Evolutionary conservation across 2,113 vertebrate species (phyloP).

Genomic region (Condylura cristata): DNA sequence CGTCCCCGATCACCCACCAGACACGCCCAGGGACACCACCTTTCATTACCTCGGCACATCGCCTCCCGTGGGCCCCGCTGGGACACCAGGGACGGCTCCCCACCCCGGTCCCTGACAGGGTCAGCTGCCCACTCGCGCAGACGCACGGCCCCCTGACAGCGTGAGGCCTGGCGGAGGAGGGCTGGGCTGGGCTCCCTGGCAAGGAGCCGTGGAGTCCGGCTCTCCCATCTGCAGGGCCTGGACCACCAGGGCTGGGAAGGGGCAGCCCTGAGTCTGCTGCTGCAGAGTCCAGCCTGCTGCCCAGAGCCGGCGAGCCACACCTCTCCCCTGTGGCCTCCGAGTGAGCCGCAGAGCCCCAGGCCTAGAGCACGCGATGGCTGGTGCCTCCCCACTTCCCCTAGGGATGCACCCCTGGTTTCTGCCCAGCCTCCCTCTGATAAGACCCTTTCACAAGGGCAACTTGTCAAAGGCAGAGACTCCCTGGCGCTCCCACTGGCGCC

Average conservation of each 20-base stretch:
- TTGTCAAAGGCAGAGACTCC: no score
- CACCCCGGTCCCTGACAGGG: accelerated
- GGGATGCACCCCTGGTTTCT: accelerated
- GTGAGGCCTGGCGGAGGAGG: not conserved
- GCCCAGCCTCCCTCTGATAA: not conserved
- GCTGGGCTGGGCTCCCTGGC: accelerated
- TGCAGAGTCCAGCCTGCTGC: not conserved
- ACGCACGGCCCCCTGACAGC: accelerated
- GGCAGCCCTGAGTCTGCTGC: not conserved
- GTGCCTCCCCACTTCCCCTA: no score
- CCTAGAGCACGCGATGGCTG: no score
- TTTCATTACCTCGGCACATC: not conserved
- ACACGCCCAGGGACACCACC: accelerated
- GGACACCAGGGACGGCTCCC: accelerated
- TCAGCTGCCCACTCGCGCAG: not conserved
- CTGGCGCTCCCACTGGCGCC: no score
- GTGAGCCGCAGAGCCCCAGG: no score
- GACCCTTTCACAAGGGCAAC: no score
- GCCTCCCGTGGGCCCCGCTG: accelerated
- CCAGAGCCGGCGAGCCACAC: no score
- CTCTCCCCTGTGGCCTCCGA: no score
- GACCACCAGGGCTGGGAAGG: no score
- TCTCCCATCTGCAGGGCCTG: accelerated
- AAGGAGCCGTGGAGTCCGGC: not conserved
- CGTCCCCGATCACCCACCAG: not conserved